Base-by-base conservation (phyloP, 2,797 vertebrate species). In the Capromys pilorides region DNA sequence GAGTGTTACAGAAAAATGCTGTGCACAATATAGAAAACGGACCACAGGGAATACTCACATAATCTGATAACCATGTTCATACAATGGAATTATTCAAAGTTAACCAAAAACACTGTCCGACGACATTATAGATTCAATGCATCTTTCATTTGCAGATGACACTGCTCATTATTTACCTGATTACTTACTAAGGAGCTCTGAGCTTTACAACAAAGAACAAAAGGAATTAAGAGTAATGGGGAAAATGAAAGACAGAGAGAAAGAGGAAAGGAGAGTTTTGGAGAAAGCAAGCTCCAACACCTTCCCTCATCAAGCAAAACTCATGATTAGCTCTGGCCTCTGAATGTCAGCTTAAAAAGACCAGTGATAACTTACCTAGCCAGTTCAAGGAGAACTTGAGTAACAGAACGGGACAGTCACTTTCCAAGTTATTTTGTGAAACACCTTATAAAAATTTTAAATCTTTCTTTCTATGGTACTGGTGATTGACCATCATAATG, bases 1-100 rank as follows among this genome's bases (percentile, higher is more conserved):
- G 85, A 86, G 79, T 73, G 39, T 24, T 84, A 79, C 13, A 80
- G 51, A 81, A 93, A 79, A 96, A n/a, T 89, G 31, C 13, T 57
- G 1, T 54, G 61, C 31, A 69, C 86, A 77, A 45, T 87, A 94
- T 0, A 12, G 31, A 91, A 86, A 96, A 89, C 0, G 57, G 41
- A 51, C 4, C 87, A 84, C 51, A 64, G 45, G 26, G n/a, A 96
- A 91, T 24, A 91, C 13, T 91, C 33, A 86, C 36, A n/a, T 88
- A 93, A 84, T 77, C 5, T 91, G 33, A 87, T 49, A 75, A 95
- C 10, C 36, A 59, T 3, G 24, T 39, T 88, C 28, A 75, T 3
- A 90, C 2, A 92, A 69, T 5, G 22, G 7, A 92, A 94, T 33
- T 88, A 88, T 16, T 79, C 71, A 85, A 82, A 71, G 69, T 90